Percentiles rank a stretch among this genome's conserved stretches.
Evolutionary conservation across 2,797 vertebrate species (phyloP).

Genomic region (Pseudomugil gertrudae): DNA sequence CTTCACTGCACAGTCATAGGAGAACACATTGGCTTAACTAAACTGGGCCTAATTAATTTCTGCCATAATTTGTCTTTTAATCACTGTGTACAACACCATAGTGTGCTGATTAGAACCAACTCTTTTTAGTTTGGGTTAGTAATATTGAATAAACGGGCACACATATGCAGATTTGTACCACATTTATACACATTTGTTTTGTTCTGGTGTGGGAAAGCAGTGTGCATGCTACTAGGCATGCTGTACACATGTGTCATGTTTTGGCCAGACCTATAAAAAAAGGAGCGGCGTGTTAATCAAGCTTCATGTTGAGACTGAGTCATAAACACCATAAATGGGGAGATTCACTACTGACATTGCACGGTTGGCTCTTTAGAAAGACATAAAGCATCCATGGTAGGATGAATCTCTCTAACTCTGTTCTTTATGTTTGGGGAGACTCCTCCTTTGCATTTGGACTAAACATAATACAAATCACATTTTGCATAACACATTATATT

Average conservation of each 20-base stretch:
- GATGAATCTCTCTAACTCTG: not conserved
- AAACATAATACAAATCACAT: not conserved
- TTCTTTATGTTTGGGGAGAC: not conserved
- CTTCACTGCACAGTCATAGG: constrained; percentile 9
- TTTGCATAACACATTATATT: not conserved
- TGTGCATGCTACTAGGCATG: constrained; percentile 22
- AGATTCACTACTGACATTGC: constrained; percentile 10
- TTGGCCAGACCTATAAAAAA: constrained; percentile 44
- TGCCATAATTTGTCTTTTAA: constrained; percentile 49
- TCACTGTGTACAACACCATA: constrained; percentile 17
- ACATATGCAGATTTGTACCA: too few relatives aligned
- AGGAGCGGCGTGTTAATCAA: constrained; percentile 46
- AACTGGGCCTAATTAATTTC: constrained; percentile 38
- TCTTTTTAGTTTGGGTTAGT: constrained; percentile 12
- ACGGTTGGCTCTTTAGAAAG: not conserved
- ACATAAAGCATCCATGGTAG: not conserved
- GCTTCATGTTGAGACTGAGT: constrained; percentile 29
- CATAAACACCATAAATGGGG: constrained; percentile 20
- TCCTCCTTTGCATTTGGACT: not conserved
- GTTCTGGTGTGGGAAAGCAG: constrained; percentile 16
- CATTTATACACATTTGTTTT: constrained; percentile 41
- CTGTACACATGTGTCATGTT: constrained; percentile 42
- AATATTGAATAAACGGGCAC: constrained; percentile 2
- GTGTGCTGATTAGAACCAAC: constrained; percentile 12
- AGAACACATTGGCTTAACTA: constrained; percentile 34